phyloP scores from a whole-genome alignment of 2,113 vertebrate genomes.

The Oophaga pumilio region DNA sequence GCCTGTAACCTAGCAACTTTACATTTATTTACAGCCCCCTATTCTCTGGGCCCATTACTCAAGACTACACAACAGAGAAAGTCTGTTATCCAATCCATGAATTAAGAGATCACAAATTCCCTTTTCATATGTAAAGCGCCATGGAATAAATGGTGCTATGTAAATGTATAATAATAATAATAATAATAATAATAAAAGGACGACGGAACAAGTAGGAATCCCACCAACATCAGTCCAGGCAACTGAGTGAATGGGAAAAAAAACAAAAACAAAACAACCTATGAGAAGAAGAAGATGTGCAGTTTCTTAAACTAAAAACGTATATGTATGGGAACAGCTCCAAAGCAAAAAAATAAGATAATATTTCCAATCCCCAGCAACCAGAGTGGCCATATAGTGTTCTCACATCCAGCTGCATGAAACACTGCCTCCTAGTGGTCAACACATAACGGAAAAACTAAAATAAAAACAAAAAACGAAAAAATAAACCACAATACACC shows the following conservation, averaged over 20 bases:
- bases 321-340: neutral
- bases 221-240: neutral
- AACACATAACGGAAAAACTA: neutral
- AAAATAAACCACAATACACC: too few species aligned
- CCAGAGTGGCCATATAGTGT: neutral
- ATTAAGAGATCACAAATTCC: slow-evolving; percentile 14
- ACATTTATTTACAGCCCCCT: slow-evolving; percentile 69
- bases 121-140: too few species aligned
- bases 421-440: slow-evolving; percentile 9
- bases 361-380: neutral
- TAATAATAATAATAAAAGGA: too few species aligned
- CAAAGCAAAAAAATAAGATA: neutral
- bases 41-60: slow-evolving; percentile 68
- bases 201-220: neutral
- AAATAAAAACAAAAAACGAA: neutral
- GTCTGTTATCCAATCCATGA: slow-evolving; percentile 54
- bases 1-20: slow-evolving; percentile 79
- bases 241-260: too few species aligned
- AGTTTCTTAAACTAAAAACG: too few species aligned
- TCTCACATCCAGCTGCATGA: neutral
- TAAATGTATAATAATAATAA: too few species aligned
- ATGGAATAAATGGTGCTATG: too few species aligned
- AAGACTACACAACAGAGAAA: slow-evolving; percentile 63
- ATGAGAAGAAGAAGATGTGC: neutral
- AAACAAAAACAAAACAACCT: neutral